phyloP scores from a whole-genome alignment of 2,888 invertebrate species.

The Trachelus stipa region DNA sequence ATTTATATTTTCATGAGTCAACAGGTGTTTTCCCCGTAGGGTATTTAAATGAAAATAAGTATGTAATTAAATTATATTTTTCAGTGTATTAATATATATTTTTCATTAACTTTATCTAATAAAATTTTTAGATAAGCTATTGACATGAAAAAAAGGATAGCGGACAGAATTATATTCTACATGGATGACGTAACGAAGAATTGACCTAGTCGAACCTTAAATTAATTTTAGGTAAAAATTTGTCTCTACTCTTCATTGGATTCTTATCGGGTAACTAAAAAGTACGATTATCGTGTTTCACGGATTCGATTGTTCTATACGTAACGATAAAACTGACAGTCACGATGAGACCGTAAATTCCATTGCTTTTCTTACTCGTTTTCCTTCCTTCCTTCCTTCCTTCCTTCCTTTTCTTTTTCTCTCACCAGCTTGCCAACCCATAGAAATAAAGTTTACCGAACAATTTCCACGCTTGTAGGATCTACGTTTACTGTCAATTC shows the following conservation, averaged over 20 bases:
- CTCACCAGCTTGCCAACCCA: not conserved
- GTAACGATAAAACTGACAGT: slow-evolving; percentile 1
- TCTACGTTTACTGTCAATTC: not conserved
- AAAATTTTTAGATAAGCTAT: too few relatives aligned
- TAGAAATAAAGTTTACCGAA: slow-evolving; percentile 26
- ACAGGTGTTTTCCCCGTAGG: not conserved
- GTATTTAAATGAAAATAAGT: slow-evolving; percentile 11
- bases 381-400: not conserved
- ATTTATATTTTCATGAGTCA: not conserved
- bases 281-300: not conserved
- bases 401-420: not conserved
- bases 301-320: slow-evolving; percentile 4
- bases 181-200: too few relatives aligned
- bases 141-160: too few relatives aligned
- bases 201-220: not conserved
- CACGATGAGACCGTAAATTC: slow-evolving; percentile 19
- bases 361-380: slow-evolving; percentile 27
- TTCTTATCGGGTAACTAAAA: slow-evolving; percentile 33
- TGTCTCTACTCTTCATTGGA: slow-evolving; percentile 32
- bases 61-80: not conserved
- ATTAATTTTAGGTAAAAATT: slow-evolving; percentile 22
- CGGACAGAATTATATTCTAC: too few relatives aligned
- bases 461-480: slow-evolving; percentile 22
- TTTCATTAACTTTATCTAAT: not conserved
- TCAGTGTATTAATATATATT: not conserved